Conservation (phyloP, 2,113 vertebrate genomes). For the Pseudonaja textilis region DNA sequence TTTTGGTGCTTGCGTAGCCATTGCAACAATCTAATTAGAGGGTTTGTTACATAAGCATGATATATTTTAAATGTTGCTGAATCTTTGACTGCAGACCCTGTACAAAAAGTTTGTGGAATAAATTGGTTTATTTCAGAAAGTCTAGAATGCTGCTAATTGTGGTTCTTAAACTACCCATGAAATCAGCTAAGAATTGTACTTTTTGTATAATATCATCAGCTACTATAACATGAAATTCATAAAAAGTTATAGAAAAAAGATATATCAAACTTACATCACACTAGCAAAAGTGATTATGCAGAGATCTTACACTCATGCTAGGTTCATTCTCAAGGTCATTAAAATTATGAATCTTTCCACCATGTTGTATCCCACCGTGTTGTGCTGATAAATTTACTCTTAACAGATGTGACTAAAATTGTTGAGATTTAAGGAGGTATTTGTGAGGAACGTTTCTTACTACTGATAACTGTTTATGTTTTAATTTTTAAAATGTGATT, state of each 20-base stretch:
- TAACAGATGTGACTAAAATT: background rate
- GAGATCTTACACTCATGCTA: background rate
- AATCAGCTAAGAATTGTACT: background rate
- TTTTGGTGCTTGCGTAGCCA: background rate
- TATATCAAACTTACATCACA: background rate
- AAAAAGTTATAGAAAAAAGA: background rate
- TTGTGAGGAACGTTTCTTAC: background rate
- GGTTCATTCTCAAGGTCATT: background rate
- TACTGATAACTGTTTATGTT: background rate
- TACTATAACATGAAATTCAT: background rate
- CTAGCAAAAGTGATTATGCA: background rate
- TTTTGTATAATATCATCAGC: background rate
- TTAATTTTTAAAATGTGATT: background rate
- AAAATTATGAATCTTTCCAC: background rate
- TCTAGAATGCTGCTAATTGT: background rate
- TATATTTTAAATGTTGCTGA: background rate
- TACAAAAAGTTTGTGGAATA: background rate
- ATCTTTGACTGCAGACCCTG: background rate
- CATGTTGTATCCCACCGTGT: background rate
- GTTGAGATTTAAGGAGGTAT: background rate
- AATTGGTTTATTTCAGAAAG: background rate
- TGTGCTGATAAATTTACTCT: background rate
- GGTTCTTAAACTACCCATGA: background rate
- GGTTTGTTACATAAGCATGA: background rate
- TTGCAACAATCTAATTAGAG: background rate